Conservation (phyloP, 2,888 invertebrate genomes). For the Drosophila phalerata region DNA sequence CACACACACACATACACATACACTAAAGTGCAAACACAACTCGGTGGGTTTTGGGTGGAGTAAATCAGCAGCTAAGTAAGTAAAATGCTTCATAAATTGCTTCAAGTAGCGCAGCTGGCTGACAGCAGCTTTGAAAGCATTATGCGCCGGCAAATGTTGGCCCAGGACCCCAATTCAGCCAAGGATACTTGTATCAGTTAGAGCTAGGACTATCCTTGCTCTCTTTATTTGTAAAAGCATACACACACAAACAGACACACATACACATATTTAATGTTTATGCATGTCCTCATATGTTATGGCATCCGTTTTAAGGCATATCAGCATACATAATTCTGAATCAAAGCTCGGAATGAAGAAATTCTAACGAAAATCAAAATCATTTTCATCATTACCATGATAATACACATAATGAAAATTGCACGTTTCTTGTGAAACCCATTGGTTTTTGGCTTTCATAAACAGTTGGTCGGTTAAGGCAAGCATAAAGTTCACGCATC, state of each 20-base stretch:
- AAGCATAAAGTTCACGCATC: constrained; percentile 70
- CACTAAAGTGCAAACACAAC: constrained; percentile 13
- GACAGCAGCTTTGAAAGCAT: constrained; percentile 68
- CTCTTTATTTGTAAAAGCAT: constrained; percentile 3
- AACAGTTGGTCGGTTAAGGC: constrained; percentile 48
- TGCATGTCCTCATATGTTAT: constrained; percentile 33
- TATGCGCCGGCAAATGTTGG: constrained; percentile 59
- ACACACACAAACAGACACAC: not conserved
- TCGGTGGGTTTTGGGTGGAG: constrained; percentile 50
- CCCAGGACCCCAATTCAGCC: constrained; percentile 55
- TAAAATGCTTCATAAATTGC: constrained; percentile 82
- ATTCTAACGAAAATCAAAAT: constrained; percentile 72
- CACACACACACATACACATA: constrained; percentile 2
- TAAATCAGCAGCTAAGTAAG: constrained; percentile 80
- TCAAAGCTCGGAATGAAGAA: constrained; percentile 64
- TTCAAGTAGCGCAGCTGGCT: constrained; percentile 77
- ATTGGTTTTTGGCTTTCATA: constrained; percentile 37
- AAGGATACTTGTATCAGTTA: constrained; percentile 30
- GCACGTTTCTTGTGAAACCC: constrained; percentile 34
- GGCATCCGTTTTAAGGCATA: constrained; percentile 62
- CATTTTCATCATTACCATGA: constrained; percentile 44
- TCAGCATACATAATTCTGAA: constrained; percentile 72
- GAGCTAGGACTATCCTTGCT: constrained; percentile 31
- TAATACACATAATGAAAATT: constrained; percentile 40
- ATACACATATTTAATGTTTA: constrained; percentile 5